Evolutionary conservation across 2,113 vertebrate species (phyloP), one percentile per base, ranked within the genome.

Genomic region (Microtus oregoni): DNA sequence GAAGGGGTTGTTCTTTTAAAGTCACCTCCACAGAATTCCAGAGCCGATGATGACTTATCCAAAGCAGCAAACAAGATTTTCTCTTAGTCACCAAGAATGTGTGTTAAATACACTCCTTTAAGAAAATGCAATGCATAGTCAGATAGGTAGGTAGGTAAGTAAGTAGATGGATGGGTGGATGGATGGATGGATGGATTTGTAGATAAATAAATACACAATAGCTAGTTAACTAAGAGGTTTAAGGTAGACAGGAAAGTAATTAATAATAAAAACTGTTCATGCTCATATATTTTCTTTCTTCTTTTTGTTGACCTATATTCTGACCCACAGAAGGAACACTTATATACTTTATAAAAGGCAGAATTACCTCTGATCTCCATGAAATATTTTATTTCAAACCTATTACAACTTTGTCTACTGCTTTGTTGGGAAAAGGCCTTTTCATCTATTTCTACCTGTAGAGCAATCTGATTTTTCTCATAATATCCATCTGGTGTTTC

Each of bases 401-500:
- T 65, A 81, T 92, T 47, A 47, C 8, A 47, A 44, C 93, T 96
- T 77, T 94, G 70, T 65, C 89, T 83, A 65, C 30, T 91, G n/a
- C 90, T 85, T 93, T 7, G 58, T 87, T 82, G 15, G n/a, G 50
- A 55, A 95, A 96, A 81, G 79, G 61, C 72, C 77, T 95, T 94
- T 90, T 52, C 67, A 38, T 93, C 38, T 68, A 90, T 96, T 92
- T 61, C 50, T 93, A 79, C 17, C 79, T 55, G 41, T 79, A 82
- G 72, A 96, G 70, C 76, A 93, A 92, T 89, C 72, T 58, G 77
- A 77, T 96, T 96, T 96, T 96, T 92, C 92, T 85, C 92, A 26
- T 89, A 90, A 93, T 92, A 89, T 28, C 81, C 92, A 92, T 92
- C 94, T 96, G 76, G 81, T 94, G 76, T 95, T 96, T 96, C 78